Conservation (phyloP, 2,888 invertebrate species). For the Agapetus fuscipes region DNA sequence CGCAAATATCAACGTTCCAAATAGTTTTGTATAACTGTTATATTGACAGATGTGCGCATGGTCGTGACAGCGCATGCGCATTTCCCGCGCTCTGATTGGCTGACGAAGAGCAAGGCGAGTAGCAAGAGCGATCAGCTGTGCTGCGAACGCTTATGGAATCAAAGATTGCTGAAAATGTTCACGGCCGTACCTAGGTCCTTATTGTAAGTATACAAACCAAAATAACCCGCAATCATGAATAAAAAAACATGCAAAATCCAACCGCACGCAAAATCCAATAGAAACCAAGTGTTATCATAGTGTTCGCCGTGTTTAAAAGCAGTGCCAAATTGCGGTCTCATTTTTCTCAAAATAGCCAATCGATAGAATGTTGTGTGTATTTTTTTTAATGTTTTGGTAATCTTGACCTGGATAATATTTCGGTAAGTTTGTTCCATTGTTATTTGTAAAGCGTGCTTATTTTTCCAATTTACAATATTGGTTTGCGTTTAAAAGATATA, state of each 20-base stretch:
- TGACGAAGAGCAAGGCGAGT: too few relatives aligned
- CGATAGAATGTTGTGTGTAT: conserved; percentile 11
- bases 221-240: conserved; percentile 27
- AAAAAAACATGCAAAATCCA: too few relatives aligned
- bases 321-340: conserved; percentile 7
- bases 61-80: too few relatives aligned
- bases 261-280: too few relatives aligned
- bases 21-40: too few relatives aligned
- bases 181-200: conserved; percentile 39
- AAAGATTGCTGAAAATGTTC: conserved; percentile 34
- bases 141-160: conserved; percentile 13
- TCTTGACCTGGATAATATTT: conserved; percentile 15
- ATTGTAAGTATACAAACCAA: conserved; percentile 44
- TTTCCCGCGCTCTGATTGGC: too few relatives aligned
- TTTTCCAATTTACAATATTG: too few relatives aligned
- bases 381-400: conserved; percentile 12
- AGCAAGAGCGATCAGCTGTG: conserved; percentile 11
- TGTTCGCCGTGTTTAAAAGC: conserved; percentile 10
- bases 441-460: too few relatives aligned
- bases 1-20: too few relatives aligned
- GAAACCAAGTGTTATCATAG: not conserved
- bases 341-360: conserved; percentile 11
- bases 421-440: conserved; percentile 9
- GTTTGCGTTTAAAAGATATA: too few relatives aligned
- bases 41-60: too few relatives aligned